Evolutionary conservation across 2,888 invertebrate species (phyloP), one percentile per base, ranked within the genome.

Genomic region (Oxytorus armatus): DNA sequence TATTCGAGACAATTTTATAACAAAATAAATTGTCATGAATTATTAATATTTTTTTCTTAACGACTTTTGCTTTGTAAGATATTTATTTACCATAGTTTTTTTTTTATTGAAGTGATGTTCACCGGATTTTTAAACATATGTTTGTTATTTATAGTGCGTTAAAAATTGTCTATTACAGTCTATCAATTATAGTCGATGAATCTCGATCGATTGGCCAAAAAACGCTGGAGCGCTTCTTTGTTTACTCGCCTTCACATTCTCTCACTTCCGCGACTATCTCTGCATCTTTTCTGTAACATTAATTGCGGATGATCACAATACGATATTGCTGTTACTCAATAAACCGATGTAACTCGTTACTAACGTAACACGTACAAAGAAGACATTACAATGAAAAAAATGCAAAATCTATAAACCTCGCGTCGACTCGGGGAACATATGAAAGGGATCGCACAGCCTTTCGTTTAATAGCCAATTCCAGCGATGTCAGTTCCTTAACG

Each of bases 391-490:
- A 25, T 55, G 65, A 39, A 29, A 63, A 77, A n/a, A n/a, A n/a
- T n/a, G n/a, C 55, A 76, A 49, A 76, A 59, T 76, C 68, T 61
- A 53, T 61, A 61, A 47, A 51, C 36, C 5, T 14, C 21, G 42
- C 16, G 69, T 65, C 57, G 44, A 14, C n/a, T 42, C 44, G 8
- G 33, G 47, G 42, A 77, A 59, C 63, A 23, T 79, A 83, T 51
- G 76, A 66, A 80, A 80, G 72, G 63, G 53, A 72, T 44, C 51
- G 53, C 42, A 61, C 68, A 66, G 83, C 81, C 84, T 82, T 86
- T 85, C 86, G 87, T 87, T 90, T 90, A 89, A 90, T 89, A 89
- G 89, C 87, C 89, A 89, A 89, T 90, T 89, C 89, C 88, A 89
- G 87, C 85, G 86, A 89, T 86, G 89, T 89, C 90, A 89, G 87